These are phyloP conservation scores for Dicaeum eximium DNA, from an alignment of 2,113 vertebrate genomes.

Conservation along the genomic window DNA sequence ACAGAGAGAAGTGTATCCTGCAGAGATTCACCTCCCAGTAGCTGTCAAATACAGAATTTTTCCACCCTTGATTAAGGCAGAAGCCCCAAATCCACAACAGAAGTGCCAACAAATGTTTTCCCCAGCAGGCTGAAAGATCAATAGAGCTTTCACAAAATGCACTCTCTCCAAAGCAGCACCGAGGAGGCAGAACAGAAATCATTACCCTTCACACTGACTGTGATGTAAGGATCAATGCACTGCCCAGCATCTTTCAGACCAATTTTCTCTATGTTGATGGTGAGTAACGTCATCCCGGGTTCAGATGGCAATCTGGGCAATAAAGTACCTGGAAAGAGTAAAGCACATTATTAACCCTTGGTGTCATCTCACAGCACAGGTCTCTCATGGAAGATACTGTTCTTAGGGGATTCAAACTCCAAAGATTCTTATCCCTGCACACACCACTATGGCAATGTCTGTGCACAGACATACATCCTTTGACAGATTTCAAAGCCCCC, in stretches of 20 bases:
- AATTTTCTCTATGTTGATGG: conserved; percentile 94
- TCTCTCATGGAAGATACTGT: neutral
- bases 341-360: neutral
- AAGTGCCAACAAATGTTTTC: neutral
- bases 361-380: neutral
- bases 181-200: neutral
- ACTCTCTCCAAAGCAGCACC: neutral
- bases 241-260: conserved; percentile 97
- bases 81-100: neutral
- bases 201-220: conserved; percentile 93
- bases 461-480: neutral
- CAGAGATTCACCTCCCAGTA: neutral
- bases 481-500: neutral
- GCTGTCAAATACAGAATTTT: neutral
- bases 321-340: conserved; percentile 84
- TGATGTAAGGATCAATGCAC: conserved; percentile 97
- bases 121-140: neutral
- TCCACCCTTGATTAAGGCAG: neutral
- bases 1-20: neutral
- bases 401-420: neutral
- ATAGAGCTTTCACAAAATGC: neutral
- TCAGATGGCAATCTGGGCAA: conserved; percentile 94
- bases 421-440: neutral
- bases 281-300: conserved; percentile 93
- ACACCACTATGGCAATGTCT: neutral